phyloP scores from a whole-genome alignment of 1,140 invertebrate species.

The Ctenoplectra terminalis region DNA sequence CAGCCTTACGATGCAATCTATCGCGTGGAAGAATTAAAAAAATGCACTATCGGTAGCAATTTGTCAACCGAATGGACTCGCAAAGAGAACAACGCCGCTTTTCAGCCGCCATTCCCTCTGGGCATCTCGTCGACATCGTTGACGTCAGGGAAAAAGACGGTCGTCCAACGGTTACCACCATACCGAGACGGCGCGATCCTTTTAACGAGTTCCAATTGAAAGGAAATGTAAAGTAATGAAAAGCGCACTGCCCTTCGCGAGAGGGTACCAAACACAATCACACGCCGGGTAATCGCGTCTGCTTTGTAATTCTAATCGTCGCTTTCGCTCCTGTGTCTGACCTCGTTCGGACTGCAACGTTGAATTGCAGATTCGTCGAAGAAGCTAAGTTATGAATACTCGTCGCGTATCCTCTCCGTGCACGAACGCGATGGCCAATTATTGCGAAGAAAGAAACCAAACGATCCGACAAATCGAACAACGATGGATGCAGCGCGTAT shows the following conservation, averaged over 20 bases:
- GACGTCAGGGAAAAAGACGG: conserved; percentile 41
- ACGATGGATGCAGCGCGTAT: not conserved
- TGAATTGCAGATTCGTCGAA: conserved; percentile 3
- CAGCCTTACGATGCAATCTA: not conserved
- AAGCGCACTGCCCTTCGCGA: conserved; percentile 21
- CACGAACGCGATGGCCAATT: not conserved
- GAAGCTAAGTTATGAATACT: conserved; percentile 4
- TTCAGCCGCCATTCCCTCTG: not conserved
- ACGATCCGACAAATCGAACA: not conserved
- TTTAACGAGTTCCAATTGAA: conserved; percentile 58
- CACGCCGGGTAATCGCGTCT: not conserved
- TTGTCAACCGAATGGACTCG: not conserved
- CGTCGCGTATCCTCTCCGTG: not conserved
- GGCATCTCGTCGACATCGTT: not conserved
- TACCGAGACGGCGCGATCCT: conserved; percentile 19
- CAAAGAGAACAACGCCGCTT: not conserved
- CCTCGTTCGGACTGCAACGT: conserved; percentile 5
- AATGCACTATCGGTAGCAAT: not conserved
- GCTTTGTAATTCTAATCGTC: conserved; percentile 47
- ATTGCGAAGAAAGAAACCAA: not conserved
- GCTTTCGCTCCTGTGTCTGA: conserved; percentile 31
- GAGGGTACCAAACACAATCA: conserved; percentile 28
- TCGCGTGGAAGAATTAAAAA: not conserved
- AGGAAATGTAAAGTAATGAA: conserved; percentile 53
- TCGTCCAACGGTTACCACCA: not conserved